Conservation (phyloP, 2,888 invertebrate genomes). For the Theretra japonica region DNA sequence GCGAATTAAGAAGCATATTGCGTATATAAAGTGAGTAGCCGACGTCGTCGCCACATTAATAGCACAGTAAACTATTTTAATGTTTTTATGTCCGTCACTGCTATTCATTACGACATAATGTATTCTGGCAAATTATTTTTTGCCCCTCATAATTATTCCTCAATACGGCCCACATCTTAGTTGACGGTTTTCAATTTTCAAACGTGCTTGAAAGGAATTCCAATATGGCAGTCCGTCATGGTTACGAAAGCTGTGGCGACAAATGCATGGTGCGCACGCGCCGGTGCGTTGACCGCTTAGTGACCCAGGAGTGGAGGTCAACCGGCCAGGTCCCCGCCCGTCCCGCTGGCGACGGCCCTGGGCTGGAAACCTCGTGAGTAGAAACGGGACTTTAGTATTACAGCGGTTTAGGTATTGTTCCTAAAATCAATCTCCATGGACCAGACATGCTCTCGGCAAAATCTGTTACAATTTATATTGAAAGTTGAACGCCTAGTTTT, state of each 20-base stretch:
- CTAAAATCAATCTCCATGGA: slow-evolving; percentile 13
- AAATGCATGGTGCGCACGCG: slow-evolving; percentile 54
- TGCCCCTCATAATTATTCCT: not conserved
- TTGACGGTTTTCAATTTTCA: slow-evolving; percentile 30
- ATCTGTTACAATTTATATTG: not conserved
- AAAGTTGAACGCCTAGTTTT: not conserved
- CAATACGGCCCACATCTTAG: slow-evolving; percentile 6
- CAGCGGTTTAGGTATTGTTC: slow-evolving; percentile 36
- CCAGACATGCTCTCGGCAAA: not conserved
- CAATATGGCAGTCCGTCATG: slow-evolving; percentile 56
- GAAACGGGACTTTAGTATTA: slow-evolving; percentile 48
- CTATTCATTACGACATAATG: not conserved
- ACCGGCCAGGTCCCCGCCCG: slow-evolving; percentile 73
- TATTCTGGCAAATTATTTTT: not conserved
- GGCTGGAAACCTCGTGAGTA: slow-evolving; percentile 44
- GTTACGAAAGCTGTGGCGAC: slow-evolving; percentile 65
- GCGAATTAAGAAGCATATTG: slow-evolving; percentile 19
- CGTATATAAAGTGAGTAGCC: slow-evolving; percentile 10
- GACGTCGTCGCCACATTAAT: slow-evolving; percentile 2
- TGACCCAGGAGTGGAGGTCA: slow-evolving; percentile 69
- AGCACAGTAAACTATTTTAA: not conserved
- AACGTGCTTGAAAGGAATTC: slow-evolving; percentile 40
- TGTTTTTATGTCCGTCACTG: not conserved
- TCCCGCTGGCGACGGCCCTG: slow-evolving; percentile 52
- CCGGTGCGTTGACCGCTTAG: slow-evolving; percentile 60